A percentile compares a stretch with the other conserved stretches of the same genome.
Evolutionary conservation across 2,888 invertebrate genomes (phyloP).

Genomic region (Pyralis farinalis): DNA sequence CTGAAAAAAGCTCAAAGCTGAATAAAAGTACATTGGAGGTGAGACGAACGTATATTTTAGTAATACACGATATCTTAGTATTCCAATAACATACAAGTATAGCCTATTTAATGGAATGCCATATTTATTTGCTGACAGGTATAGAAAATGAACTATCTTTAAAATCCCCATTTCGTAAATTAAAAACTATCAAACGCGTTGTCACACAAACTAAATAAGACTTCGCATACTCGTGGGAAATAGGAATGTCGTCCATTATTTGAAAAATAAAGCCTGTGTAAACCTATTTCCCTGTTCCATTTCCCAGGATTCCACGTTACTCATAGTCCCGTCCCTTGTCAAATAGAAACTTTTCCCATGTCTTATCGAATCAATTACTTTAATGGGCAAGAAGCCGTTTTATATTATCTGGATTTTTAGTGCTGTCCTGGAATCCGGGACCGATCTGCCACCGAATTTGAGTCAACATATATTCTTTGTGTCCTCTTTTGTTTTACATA

Average conservation of each 20-base stretch:
- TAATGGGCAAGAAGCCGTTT: constrained; percentile 56
- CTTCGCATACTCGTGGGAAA: constrained; percentile 18
- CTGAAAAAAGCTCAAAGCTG: neutral
- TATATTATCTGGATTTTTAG: constrained; percentile 43
- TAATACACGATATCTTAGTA: neutral
- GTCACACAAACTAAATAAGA: constrained; percentile 3
- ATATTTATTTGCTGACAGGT: too few species aligned
- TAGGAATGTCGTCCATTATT: constrained; percentile 33
- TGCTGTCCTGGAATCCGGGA: constrained; percentile 19
- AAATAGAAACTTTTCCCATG: constrained; percentile 71
- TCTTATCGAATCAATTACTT: constrained; percentile 74
- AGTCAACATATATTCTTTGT: constrained; percentile 5
- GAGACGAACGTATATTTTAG: neutral
- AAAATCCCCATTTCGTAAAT: neutral
- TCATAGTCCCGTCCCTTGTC: constrained; percentile 69
- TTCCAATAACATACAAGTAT: neutral
- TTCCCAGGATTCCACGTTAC: constrained; percentile 54
- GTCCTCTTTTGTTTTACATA: constrained; percentile 2
- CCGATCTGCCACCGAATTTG: constrained; percentile 11
- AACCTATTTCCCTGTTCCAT: constrained; percentile 60
- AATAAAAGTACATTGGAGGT: neutral
- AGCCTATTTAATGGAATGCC: too few species aligned
- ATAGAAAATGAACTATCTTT: too few species aligned
- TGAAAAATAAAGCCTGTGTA: constrained; percentile 49
- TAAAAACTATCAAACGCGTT: neutral